These are phyloP conservation scores for Melikaiella ostensackeni DNA, from an alignment of 2,888 invertebrate genomes.

Conservation along the genomic window DNA sequence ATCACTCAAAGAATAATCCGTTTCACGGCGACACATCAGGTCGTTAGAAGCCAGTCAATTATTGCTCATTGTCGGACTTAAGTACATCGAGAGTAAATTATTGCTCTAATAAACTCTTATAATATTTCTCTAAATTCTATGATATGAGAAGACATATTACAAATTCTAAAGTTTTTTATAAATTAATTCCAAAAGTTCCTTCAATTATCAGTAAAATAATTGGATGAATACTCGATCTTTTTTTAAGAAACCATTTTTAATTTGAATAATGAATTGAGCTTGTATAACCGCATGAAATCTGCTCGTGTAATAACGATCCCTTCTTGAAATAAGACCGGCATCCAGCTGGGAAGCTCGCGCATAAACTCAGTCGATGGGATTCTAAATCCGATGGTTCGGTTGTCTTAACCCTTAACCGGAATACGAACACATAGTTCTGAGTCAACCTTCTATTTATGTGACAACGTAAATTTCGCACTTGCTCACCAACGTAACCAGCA, in stretches of 20 bases:
- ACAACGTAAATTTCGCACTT: slow-evolving; percentile 1
- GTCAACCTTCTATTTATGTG: background rate
- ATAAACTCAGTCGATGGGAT: slow-evolving; percentile 69
- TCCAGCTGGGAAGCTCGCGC: slow-evolving; percentile 67
- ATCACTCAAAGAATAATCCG: slow-evolving; percentile 10
- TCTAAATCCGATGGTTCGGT: slow-evolving; percentile 66
- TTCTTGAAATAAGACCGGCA: slow-evolving; percentile 64
- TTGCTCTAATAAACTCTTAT: too few species aligned
- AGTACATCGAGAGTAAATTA: background rate
- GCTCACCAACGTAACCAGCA: background rate
- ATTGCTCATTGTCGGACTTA: background rate
- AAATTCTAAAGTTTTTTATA: background rate
- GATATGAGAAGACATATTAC: too few species aligned
- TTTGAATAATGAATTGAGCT: background rate
- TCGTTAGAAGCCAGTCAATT: background rate
- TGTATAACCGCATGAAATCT: slow-evolving; percentile 30
- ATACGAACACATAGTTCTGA: background rate
- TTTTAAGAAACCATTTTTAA: background rate
- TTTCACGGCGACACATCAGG: background rate
- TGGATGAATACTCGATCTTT: background rate
- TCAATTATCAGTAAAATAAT: background rate
- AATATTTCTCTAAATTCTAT: too few species aligned
- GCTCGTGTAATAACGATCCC: slow-evolving; percentile 46
- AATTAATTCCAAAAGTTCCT: background rate
- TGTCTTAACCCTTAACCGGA: slow-evolving; percentile 55